Conservation (phyloP, 2,113 vertebrate genomes). For the Stegastes partitus region DNA sequence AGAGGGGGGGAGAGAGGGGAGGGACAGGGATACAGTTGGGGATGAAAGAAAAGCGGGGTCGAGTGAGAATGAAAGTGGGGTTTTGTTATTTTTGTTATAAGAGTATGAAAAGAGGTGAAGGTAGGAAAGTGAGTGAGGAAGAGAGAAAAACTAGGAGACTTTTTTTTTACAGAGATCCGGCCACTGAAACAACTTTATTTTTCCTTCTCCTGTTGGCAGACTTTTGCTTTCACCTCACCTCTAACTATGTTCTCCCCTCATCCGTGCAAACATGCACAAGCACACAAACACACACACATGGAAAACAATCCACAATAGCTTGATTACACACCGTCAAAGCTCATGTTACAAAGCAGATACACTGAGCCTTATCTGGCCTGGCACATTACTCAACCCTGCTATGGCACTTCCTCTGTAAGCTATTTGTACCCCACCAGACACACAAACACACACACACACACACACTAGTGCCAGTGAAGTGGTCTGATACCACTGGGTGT, state of each 20-base stretch:
- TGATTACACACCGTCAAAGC: slow-evolving; percentile 14
- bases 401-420: slow-evolving; percentile 48
- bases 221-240: slow-evolving; percentile 14
- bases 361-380: slow-evolving; percentile 33
- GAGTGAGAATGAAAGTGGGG: slow-evolving; percentile 40
- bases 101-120: slow-evolving; percentile 40
- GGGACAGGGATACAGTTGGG: slow-evolving; percentile 17
- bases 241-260: neutral
- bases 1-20: slow-evolving; percentile 6
- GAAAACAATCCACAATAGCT: slow-evolving; percentile 32
- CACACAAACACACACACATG: neutral
- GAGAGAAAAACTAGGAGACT: neutral
- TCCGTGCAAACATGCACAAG: neutral
- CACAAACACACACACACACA: slow-evolving; percentile 2
- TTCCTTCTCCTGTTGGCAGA: neutral
- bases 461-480: slow-evolving; percentile 17
- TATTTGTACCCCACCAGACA: slow-evolving; percentile 20
- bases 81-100: slow-evolving; percentile 52
- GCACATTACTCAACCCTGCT: slow-evolving; percentile 41
- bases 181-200: neutral
- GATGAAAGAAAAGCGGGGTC: slow-evolving; percentile 47
- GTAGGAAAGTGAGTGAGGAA: slow-evolving; percentile 1
- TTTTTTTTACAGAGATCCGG: neutral
- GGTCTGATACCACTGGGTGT: slow-evolving; percentile 1
- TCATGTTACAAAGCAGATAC: slow-evolving; percentile 31